Base-by-base conservation (phyloP, 2,113 vertebrate species). In the Myxocyprinus asiaticus region DNA sequence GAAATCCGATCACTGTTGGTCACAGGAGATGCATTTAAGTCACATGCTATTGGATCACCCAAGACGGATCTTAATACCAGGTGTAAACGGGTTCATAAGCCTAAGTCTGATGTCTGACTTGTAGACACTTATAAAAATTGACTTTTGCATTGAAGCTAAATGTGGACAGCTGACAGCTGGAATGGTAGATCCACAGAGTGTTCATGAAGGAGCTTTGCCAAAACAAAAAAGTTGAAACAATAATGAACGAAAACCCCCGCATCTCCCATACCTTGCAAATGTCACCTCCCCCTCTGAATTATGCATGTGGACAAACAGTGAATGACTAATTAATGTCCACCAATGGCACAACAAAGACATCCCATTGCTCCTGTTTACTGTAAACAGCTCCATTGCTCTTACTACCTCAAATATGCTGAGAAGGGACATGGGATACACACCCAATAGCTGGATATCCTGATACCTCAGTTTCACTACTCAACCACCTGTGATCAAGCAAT, bases 261-360 rank as follows among this genome's bases (percentile, higher is more conserved):
- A 9, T 58, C 53, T 77, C 22, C 22, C 77, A 71, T 84, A 85
- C 78, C 14, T 76, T 84, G 73, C 86, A 85, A 88, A 89, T 85
- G 77, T 88, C 89, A 90, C 89, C 88, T 87, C 90, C 87, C 84
- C 88, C 82, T 68, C 56, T 90, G 90, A 90, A 91, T 91, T 87
- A 91, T 89, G 84, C 87, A 90, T 90, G 88, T 86, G 84, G 87
- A 85, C 85, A 81, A 88, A 83, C 81, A 80, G 76, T 82, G 85
- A 84, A 87, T 90, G 88, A 89, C 89, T 92, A 91, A 91, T 92
- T 91, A 87, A 87, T 87, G 84, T 86, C 88, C 84, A 82, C 82
- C 84, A 84, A 81, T 79, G 78, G 80, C 81, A 85, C 85, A 75
- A 86, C 87, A 89, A 56, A 85, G 70, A 67, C 65, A 81, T 88